Conservation (phyloP, 2,113 vertebrate genomes). For the Recurvirostra avosetta region DNA sequence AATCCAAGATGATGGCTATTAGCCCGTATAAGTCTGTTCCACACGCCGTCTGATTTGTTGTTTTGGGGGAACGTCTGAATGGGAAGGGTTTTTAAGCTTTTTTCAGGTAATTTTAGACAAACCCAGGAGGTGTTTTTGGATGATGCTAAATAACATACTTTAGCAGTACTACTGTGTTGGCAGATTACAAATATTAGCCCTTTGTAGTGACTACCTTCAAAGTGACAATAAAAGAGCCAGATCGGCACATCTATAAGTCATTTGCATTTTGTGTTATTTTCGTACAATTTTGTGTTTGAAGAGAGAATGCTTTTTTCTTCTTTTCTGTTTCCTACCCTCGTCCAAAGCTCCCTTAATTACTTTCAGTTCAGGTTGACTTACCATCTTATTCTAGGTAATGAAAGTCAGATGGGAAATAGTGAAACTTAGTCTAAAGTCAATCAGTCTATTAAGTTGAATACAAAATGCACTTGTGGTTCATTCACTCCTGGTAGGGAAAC, state of each 20-base stretch:
- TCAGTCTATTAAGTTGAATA: background rate
- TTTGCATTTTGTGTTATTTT: slow-evolving; percentile 55
- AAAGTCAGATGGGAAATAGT: slow-evolving; percentile 44
- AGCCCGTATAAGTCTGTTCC: background rate
- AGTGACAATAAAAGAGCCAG: background rate
- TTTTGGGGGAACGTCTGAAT: background rate
- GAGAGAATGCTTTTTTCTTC: background rate
- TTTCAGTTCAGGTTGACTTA: slow-evolving; percentile 57
- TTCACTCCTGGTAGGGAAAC: slow-evolving; percentile 13
- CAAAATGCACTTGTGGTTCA: slow-evolving; percentile 6
- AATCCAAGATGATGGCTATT: background rate
- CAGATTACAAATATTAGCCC: slow-evolving; percentile 15
- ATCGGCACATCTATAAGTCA: background rate
- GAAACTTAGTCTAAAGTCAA: slow-evolving; percentile 27
- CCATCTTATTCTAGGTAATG: slow-evolving; percentile 49
- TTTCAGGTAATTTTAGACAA: background rate
- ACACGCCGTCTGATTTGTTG: background rate
- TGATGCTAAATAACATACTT: slow-evolving; percentile 8
- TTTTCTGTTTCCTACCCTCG: background rate
- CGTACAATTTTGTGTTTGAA: background rate
- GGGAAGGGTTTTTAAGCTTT: background rate
- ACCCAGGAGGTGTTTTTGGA: background rate
- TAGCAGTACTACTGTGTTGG: background rate
- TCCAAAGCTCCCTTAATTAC: slow-evolving; percentile 44
- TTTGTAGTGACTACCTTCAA: slow-evolving; percentile 31